Conservation (phyloP, 2,113 vertebrate genomes). For the Ahaetulla prasina region DNA sequence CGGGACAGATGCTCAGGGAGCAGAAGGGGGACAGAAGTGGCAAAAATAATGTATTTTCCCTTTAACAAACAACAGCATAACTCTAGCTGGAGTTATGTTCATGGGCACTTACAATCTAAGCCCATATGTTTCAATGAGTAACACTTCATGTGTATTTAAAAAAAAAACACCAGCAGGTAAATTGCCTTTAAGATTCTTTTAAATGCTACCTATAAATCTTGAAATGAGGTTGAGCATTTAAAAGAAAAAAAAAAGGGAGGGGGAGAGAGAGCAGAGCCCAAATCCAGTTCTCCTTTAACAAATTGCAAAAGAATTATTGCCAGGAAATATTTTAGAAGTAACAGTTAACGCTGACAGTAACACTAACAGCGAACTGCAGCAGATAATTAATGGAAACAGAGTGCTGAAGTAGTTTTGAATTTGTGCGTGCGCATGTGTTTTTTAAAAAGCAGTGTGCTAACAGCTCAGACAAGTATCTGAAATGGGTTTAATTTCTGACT, state of each 20-base stretch:
- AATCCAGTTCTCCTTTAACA: neutral
- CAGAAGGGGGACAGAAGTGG: neutral
- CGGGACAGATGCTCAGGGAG: neutral
- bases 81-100: neutral
- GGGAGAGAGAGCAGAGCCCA: neutral
- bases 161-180: neutral
- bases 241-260: neutral
- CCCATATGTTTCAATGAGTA: neutral
- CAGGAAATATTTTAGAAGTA: constrained; percentile 19
- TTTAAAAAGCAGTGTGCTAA: neutral
- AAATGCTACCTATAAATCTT: neutral
- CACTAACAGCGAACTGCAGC: constrained; percentile 13
- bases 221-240: neutral
- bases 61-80: too few species aligned
- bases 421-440: neutral
- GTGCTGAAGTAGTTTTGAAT: constrained; percentile 23
- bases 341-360: constrained; percentile 13
- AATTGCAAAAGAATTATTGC: constrained; percentile 2
- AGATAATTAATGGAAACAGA: constrained; percentile 22
- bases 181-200: neutral
- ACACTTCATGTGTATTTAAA: neutral
- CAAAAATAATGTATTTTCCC: neutral
- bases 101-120: neutral
- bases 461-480: constrained; percentile 2
- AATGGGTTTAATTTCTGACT: neutral